Evolutionary conservation across 2,888 invertebrate genomes (phyloP), one percentile per base, ranked within the genome.

Genomic region (Clostera curtula): DNA sequence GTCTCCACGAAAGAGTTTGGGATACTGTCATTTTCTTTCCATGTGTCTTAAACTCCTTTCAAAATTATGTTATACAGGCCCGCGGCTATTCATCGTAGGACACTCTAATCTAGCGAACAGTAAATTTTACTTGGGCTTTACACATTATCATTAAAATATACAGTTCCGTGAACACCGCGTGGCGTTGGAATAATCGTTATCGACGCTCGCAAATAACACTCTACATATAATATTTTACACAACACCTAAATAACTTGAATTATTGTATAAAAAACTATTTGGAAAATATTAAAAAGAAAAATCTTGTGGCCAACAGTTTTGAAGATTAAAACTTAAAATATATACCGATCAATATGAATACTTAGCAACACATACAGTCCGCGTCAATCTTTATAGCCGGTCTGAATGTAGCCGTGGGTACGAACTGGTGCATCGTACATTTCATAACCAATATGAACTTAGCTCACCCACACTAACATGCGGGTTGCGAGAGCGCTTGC

Each of bases 51-150:
- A n/a, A n/a, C n/a, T n/a, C n/a, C n/a, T n/a, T n/a, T n/a, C n/a
- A n/a, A n/a, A 8, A 4, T 18, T 5, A 20, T 4, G n/a, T 25
- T 18, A 12, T n/a, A n/a, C 16, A 10, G 6, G 15, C 4, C 23
- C 19, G 6, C 13, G 32, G 33, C 50, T 39, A 31, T 41, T 28
- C 30, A 26, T 24, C 27, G 26, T 29, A 29, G 36, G 24, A 33
- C 30, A 28, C 25, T 25, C 43, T 53, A 53, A 20, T 45, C 52
- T 50, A 56, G 42, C 46, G 45, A 52, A 47, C 31, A 35, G 39
- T 43, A 30, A 38, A 36, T 38, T 43, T 25, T 42, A 28, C 30
- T 36, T 31, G 45, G 26, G 24, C n/a, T 33, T 31, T 36, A 40
- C 25, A 41, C 29, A 10, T 15, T 13, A 2, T 40, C 41, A n/a